Evolutionary conservation across 1,140 invertebrate genomes (phyloP).

Genomic region (Coelopa frigida): DNA sequence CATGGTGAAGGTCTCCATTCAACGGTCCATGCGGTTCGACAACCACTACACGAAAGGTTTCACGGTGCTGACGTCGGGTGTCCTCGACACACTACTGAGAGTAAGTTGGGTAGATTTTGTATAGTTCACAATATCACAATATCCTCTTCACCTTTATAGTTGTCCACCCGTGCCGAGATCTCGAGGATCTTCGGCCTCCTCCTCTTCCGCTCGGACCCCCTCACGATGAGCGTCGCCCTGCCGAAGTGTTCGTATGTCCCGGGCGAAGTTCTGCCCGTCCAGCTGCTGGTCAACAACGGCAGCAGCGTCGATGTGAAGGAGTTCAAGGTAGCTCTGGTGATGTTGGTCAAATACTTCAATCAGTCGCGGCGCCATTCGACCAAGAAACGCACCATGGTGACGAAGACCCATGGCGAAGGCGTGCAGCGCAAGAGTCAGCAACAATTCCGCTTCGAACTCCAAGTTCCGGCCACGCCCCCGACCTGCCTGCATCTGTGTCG

Average conservation of each 20-base stretch:
- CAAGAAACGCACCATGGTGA: slow-evolving; percentile 49
- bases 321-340: slow-evolving; percentile 47
- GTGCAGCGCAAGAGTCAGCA: slow-evolving; percentile 42
- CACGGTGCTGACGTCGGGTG: slow-evolving; percentile 64
- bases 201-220: slow-evolving; percentile 26
- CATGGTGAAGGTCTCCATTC: slow-evolving; percentile 55
- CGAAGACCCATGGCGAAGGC: slow-evolving; percentile 47
- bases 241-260: slow-evolving; percentile 38
- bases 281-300: slow-evolving; percentile 28
- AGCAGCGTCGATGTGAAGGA: slow-evolving; percentile 47
- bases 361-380: slow-evolving; percentile 51
- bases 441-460: slow-evolving; percentile 40
- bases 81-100: slow-evolving; percentile 51
- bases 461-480: slow-evolving; percentile 60
- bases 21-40: slow-evolving; percentile 69
- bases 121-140: background rate
- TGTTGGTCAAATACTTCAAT: slow-evolving; percentile 40
- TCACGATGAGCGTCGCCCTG: slow-evolving; percentile 23
- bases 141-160: slow-evolving; percentile 16
- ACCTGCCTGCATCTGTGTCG: slow-evolving; percentile 62
- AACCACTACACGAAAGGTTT: slow-evolving; percentile 61
- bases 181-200: slow-evolving; percentile 30
- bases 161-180: slow-evolving; percentile 26
- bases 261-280: slow-evolving; percentile 29
- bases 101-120: slow-evolving; percentile 17